These are phyloP conservation scores for Pao palembangensis DNA, from an alignment of 2,113 vertebrate genomes.

Conservation along the genomic window DNA sequence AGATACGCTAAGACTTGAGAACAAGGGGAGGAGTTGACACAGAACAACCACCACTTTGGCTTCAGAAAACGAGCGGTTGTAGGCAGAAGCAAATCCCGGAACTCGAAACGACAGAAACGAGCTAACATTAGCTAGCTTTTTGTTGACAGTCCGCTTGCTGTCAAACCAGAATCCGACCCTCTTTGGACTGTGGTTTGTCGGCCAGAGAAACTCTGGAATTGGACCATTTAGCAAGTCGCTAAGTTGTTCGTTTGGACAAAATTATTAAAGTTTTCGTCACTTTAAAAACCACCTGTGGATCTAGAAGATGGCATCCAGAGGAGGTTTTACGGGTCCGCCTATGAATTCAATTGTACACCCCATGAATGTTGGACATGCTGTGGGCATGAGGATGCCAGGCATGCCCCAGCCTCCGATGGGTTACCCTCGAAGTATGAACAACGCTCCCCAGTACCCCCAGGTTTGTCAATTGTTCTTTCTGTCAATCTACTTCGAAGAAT, in stretches of 20 bases:
- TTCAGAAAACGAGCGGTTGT: conserved; percentile 15
- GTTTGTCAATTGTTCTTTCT: conserved; percentile 34
- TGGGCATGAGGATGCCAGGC: conserved; percentile 68
- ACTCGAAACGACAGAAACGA: conserved; percentile 39
- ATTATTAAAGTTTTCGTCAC: conserved; percentile 19
- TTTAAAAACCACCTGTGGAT: conserved; percentile 51
- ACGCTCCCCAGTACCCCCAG: conserved; percentile 66
- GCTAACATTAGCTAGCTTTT: conserved; percentile 64
- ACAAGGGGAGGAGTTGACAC: conserved; percentile 38
- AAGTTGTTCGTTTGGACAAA: neutral
- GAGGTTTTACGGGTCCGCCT: conserved; percentile 60
- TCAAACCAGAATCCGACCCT: conserved; percentile 41
- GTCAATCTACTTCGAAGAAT: too few relatives aligned
- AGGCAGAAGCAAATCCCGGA: conserved; percentile 51
- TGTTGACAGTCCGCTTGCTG: conserved; percentile 63
- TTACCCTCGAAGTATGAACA: conserved; percentile 67
- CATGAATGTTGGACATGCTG: conserved; percentile 59
- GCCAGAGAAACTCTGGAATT: too few relatives aligned
- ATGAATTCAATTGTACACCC: conserved; percentile 67
- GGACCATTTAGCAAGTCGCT: neutral
- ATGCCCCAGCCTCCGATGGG: conserved; percentile 63
- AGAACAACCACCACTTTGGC: conserved; percentile 13
- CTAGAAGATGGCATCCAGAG: conserved; percentile 65
- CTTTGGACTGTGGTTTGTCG: neutral
- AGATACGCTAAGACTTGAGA: neutral